Evolutionary conservation across 2,888 invertebrate genomes (phyloP), one percentile per base, ranked within the genome.

Genomic region (Cephus pulcher): DNA sequence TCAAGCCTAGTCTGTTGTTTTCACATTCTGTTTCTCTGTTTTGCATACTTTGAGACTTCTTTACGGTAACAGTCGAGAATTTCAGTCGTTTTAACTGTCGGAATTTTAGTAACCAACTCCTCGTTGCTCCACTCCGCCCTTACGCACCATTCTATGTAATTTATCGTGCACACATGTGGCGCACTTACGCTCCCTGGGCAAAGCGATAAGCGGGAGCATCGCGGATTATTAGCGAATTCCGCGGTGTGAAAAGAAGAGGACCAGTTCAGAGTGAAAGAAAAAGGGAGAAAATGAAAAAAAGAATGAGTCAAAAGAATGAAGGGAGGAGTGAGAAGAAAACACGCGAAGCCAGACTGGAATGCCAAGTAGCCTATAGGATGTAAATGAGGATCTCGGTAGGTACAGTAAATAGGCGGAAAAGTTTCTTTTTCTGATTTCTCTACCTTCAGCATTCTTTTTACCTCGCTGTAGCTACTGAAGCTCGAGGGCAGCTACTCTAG

Each of bases 131-230:
- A 56, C 56, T 56, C 56, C 56, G 56, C 56, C 56, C 23, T 56
- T 56, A 9, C 56, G 56, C 56, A 56, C 56, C 56, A 23, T 56
- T 23, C 77, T 70, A 78, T 76, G 83, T 86, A 87, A 88, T 88
- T 88, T 88, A 88, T 88, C 82, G 86, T 80, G 80, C 85, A 83
- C 88, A 87, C 87, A 86, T 87, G 86, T 86, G 83, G 74, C 70
- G 75, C 75, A 71, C 75, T 78, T 40, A 78, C 33, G 15, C 35
- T 68, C 73, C 35, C 68, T 4, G 32, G 78, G 80, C 77, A 77
- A 81, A 81, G 80, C 79, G 82, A 79, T 76, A 77, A 77, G 81
- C 75, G 75, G 78, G 33, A 71, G 74, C 80, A 81, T 80, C 75
- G 78, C 78, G 78, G 82, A 82, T 83, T 83, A 83, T 85, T 84